Percentiles rank a stretch among this genome's conserved stretches.
Conservation (phyloP, 2,888 invertebrate species). For the Callyntrura guangdongensis region DNA sequence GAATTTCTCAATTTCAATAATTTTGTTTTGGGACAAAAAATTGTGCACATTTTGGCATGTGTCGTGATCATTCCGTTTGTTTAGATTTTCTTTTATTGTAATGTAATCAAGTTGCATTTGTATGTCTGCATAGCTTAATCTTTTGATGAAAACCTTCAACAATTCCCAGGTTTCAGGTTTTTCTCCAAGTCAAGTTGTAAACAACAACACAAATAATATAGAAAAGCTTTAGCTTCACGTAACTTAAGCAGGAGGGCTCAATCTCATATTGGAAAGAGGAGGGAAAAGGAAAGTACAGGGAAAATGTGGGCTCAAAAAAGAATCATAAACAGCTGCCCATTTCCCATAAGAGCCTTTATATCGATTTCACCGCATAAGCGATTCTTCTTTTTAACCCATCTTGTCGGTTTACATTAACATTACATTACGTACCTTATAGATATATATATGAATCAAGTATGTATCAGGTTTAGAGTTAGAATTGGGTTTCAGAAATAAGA, state of each 20-base stretch:
- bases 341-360: constrained; percentile 67
- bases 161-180: background rate
- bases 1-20: too few relatives aligned
- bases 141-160: background rate
- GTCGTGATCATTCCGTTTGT: too few relatives aligned
- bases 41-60: too few relatives aligned
- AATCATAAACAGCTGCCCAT: constrained; percentile 75
- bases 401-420: constrained; percentile 31
- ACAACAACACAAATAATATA: constrained; percentile 5
- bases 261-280: background rate
- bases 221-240: background rate
- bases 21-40: too few relatives aligned
- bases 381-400: constrained; percentile 46
- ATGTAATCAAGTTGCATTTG: background rate
- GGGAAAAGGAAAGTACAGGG: background rate
- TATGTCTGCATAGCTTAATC: background rate
- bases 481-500: too few relatives aligned
- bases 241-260: constrained; percentile 38
- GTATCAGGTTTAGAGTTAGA: too few relatives aligned
- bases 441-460: too few relatives aligned
- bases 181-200: background rate
- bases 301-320: constrained; percentile 60
- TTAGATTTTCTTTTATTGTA: background rate
- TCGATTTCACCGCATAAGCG: constrained; percentile 56
- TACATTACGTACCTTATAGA: too few relatives aligned